Base-by-base conservation (phyloP, 2,113 vertebrate species). In the Triplophysa siluroides region DNA sequence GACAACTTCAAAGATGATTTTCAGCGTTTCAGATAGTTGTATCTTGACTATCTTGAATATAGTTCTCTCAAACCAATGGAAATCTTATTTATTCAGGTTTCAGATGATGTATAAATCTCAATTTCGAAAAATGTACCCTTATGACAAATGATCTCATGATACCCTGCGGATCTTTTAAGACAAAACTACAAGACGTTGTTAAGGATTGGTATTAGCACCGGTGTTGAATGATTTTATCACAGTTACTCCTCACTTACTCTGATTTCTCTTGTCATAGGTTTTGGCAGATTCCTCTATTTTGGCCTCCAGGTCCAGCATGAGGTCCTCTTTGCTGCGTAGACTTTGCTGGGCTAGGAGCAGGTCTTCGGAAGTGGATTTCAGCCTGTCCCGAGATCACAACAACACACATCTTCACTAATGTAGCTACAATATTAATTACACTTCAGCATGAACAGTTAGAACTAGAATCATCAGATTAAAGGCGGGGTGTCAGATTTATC, bases 221-320 rank as follows among this genome's bases (percentile, higher is more conserved):
- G 10, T 12, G 43, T 52, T 52, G 50, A 18, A 14, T 16, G 50
- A 72, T 8, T 38, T 8, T 0, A 58, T 26, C 47, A 16, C 14
- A 52, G 33, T 38, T 38, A 52, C 50, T 52, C 13, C 0, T 21
- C 54, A 58, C 54, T 58, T 58, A 98, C 97, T 99, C 97, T 80
- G 96, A 98, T 82, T 96, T 97, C 87, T 97, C 87, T 92, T 96
- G 86, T 95, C 95, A 11, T 87, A 92, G 11, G 88, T 93, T 81
- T 93, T 95, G 85, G 92, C 91, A 1, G 93, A 96, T 83, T 98
- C 94, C 80, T 95, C 95, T 76, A 98, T 95, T 87, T 95, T 97
- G 76, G 91, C 89, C 81, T 98, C 94, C 52, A 98, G 88, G 67
- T 98, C 95, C 18, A 94, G 80, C 4, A 95, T 92, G 66, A 96